Conservation (phyloP, 2,797 vertebrate species). For the Alcedo atthis region DNA sequence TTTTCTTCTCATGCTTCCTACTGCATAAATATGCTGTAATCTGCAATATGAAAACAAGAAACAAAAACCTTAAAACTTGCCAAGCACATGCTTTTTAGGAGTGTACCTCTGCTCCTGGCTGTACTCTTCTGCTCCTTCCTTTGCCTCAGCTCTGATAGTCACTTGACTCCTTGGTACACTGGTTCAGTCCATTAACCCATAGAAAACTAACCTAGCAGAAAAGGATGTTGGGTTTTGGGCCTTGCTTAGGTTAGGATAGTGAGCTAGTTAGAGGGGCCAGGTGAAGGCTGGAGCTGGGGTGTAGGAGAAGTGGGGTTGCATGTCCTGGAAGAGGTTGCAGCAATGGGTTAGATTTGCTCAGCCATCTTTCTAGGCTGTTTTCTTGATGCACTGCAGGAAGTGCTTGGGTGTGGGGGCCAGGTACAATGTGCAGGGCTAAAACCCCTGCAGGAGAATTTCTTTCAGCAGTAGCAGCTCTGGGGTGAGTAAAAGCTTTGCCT, state of each 20-base stretch:
- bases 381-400: background rate
- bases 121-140: background rate
- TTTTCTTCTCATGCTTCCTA: background rate
- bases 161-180: background rate
- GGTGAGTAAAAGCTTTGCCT: background rate
- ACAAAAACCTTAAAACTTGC: background rate
- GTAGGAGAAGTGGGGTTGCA: background rate
- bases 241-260: background rate
- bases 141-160: background rate
- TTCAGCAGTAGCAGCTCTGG: background rate
- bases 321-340: background rate
- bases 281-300: background rate
- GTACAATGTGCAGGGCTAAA: background rate
- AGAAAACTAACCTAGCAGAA: background rate
- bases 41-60: background rate
- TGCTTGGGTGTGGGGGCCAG: fast-evolving
- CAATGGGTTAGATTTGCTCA: background rate
- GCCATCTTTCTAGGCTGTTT: background rate
- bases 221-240: background rate
- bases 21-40: background rate
- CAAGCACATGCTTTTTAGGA: background rate
- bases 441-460: background rate
- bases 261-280: background rate
- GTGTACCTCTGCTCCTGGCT: background rate
- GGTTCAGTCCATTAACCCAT: background rate